Evolutionary conservation across 1,140 invertebrate species (phyloP).

Genomic region (Streblospio benedicti): DNA sequence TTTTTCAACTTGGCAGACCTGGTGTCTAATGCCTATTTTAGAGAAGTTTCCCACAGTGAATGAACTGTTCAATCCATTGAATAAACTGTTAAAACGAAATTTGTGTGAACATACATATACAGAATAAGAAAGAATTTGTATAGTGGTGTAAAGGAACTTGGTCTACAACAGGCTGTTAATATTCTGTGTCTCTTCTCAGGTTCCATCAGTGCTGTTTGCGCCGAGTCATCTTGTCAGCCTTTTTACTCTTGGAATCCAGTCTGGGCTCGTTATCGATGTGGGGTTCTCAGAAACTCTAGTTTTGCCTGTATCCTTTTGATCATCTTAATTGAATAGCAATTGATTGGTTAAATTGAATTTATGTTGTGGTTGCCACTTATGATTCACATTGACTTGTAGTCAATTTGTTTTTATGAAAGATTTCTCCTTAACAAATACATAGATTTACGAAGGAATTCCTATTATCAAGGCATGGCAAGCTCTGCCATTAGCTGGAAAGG

Average conservation of each 20-base stretch:
- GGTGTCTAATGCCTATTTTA: no score
- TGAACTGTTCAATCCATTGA: no score
- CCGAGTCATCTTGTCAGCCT: conserved; percentile 72
- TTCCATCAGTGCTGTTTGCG: conserved; percentile 61
- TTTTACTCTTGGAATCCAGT: conserved; percentile 64
- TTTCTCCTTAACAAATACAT: neutral
- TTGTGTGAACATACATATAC: no score
- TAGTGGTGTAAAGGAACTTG: no score
- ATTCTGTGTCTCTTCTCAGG: conserved; percentile 38
- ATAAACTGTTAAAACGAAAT: no score
- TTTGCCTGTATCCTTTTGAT: conserved; percentile 58
- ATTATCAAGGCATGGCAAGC: conserved; percentile 70
- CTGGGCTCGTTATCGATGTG: conserved; percentile 74
- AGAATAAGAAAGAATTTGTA: no score
- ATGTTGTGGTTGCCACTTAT: neutral
- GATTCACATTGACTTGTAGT: neutral
- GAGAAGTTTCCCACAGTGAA: no score
- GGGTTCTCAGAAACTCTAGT: conserved; percentile 74
- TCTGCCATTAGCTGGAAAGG: conserved; percentile 59
- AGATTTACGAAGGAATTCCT: conserved; percentile 68
- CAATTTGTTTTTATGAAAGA: neutral
- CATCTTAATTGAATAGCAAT: neutral
- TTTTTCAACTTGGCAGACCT: no score
- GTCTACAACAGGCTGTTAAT: no score
- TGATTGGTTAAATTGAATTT: neutral